Percentiles rank a stretch among this genome's conserved stretches.
phyloP scores from a whole-genome alignment of 2,888 invertebrate genomes.

The Gandaritis pyraliata region DNA sequence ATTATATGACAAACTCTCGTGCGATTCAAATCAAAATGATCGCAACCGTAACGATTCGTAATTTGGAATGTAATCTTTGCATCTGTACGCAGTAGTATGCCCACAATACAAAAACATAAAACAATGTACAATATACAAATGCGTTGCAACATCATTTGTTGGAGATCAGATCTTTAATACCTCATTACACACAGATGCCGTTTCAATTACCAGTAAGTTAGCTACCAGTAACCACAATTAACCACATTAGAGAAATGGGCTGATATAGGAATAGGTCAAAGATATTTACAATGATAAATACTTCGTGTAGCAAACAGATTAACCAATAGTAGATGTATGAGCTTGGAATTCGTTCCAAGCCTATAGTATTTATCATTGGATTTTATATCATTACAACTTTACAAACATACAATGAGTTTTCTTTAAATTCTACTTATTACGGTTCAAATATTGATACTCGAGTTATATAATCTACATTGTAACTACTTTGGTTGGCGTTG shows the following conservation, averaged over 20 bases:
- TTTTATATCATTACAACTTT: no score
- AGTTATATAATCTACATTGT: no score
- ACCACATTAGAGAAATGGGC: conserved; percentile 8
- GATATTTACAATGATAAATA: conserved; percentile 17
- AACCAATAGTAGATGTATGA: no score
- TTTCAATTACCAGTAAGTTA: conserved; percentile 16
- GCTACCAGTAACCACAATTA: conserved; percentile 7
- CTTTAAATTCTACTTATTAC: no score
- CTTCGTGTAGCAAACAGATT: not conserved
- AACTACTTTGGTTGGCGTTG: not conserved
- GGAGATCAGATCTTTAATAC: conserved; percentile 25
- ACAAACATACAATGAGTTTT: no score
- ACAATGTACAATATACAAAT: conserved; percentile 4
- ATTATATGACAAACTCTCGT: conserved; percentile 55
- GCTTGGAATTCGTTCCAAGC: no score
- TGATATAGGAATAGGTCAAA: conserved; percentile 22
- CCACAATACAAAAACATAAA: conserved; percentile 1
- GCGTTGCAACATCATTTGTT: conserved; percentile 17
- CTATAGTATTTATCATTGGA: no score
- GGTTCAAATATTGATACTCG: no score
- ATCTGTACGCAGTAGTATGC: conserved; percentile 39
- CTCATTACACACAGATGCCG: conserved; percentile 27
- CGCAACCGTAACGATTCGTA: conserved; percentile 60
- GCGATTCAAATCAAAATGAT: conserved; percentile 56
- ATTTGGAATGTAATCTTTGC: conserved; percentile 63